Conservation (phyloP, 2,888 invertebrate species). For the Latrodectus hesperus region DNA sequence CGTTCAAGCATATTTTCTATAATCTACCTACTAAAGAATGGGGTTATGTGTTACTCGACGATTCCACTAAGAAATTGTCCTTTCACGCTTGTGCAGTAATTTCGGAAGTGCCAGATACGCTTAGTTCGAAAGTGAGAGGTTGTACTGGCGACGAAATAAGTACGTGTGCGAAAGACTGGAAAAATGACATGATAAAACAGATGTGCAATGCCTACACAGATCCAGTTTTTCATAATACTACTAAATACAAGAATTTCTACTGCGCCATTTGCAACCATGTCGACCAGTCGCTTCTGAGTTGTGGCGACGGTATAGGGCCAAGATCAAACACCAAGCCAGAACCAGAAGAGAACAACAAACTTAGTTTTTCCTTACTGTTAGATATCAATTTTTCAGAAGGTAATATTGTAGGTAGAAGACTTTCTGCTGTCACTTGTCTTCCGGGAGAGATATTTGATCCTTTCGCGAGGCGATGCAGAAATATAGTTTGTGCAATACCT, state of each 20-base stretch:
- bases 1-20: conserved; percentile 61
- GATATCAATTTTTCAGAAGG: conserved; percentile 62
- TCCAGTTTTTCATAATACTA: conserved; percentile 44
- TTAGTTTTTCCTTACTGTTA: conserved; percentile 53
- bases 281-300: conserved; percentile 41
- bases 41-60: conserved; percentile 47
- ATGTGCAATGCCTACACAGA: conserved; percentile 50
- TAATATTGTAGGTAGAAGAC: conserved; percentile 41
- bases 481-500: conserved; percentile 59
- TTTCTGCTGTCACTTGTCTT: conserved; percentile 13
- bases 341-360: conserved; percentile 33
- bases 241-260: conserved; percentile 59
- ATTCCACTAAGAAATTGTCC: conserved; percentile 41
- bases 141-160: conserved; percentile 25
- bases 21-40: conserved; percentile 53
- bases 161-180: conserved; percentile 38
- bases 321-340: conserved; percentile 19
- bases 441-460: conserved; percentile 59
- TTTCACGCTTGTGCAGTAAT: conserved; percentile 50
- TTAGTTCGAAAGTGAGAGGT: background rate
- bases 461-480: conserved; percentile 50
- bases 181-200: conserved; percentile 23
- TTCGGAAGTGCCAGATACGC: conserved; percentile 30
- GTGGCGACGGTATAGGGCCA: conserved; percentile 44
- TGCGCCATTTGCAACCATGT: conserved; percentile 54